Conservation (phyloP, 2,797 vertebrate genomes). For the Xiphorhynchus erythropygius region DNA sequence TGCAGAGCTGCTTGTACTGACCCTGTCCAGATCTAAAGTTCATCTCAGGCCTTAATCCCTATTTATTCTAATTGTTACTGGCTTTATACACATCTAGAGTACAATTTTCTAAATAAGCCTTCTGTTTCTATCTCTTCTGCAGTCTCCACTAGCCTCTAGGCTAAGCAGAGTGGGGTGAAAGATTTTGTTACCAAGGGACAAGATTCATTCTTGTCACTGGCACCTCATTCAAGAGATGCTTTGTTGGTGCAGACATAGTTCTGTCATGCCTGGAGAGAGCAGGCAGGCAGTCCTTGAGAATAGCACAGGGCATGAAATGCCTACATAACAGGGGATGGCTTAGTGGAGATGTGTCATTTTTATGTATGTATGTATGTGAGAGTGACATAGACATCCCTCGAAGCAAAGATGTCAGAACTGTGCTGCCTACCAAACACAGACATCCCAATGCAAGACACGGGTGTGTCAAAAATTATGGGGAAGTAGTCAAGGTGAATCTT, state of each 20-base stretch:
- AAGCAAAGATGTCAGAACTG: neutral
- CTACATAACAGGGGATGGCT: neutral
- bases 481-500: neutral
- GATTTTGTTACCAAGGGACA: neutral
- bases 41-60: neutral
- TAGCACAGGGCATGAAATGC: neutral
- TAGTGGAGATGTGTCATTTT: neutral
- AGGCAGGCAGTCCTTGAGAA: neutral
- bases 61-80: neutral
- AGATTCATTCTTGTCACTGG: neutral
- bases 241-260: neutral
- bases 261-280: neutral
- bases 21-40: neutral
- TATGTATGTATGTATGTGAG: neutral
- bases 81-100: neutral
- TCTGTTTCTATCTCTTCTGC: neutral
- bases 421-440: neutral
- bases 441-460: neutral
- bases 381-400: neutral
- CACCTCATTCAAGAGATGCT: neutral
- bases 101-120: neutral
- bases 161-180: neutral
- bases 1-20: neutral
- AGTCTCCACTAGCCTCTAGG: neutral
- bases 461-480: neutral